A percentile compares a stretch with the other conserved stretches of the same genome.
phyloP scores from a whole-genome alignment of 2,888 invertebrate genomes.

The Amphipyra berbera region DNA sequence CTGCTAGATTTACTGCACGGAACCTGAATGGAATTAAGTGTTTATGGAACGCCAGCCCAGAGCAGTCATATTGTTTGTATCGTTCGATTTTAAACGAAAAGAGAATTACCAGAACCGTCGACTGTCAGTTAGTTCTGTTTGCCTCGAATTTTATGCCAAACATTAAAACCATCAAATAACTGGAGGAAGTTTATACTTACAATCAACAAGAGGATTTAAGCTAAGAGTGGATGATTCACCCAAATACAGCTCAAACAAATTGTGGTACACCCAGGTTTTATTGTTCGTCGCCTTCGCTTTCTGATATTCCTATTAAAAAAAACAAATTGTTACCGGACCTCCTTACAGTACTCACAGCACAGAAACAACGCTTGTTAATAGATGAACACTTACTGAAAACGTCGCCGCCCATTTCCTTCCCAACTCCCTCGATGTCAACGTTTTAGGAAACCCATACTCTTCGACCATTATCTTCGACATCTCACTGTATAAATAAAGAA shows the following conservation, averaged over 20 bases:
- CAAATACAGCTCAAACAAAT: constrained; percentile 80
- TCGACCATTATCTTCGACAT: constrained; percentile 77
- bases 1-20: too few relatives aligned
- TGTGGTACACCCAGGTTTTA: constrained; percentile 82
- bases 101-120: too few relatives aligned
- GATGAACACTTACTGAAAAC: constrained; percentile 72
- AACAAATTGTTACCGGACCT: not conserved
- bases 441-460: constrained; percentile 82
- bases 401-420: constrained; percentile 83
- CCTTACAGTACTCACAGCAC: too few relatives aligned
- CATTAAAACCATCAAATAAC: not conserved
- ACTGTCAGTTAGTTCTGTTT: too few relatives aligned
- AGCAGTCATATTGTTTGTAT: too few relatives aligned
- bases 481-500: constrained; percentile 67
- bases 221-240: constrained; percentile 79
- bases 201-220: constrained; percentile 80
- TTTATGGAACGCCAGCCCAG: too few relatives aligned
- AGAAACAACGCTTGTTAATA: not conserved
- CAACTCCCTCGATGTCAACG: constrained; percentile 76
- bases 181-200: constrained; percentile 61
- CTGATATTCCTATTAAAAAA: constrained; percentile 78
- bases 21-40: too few relatives aligned
- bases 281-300: constrained; percentile 84
- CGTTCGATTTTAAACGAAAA: too few relatives aligned
- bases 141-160: too few relatives aligned